A percentile compares a stretch with the other conserved stretches of the same genome.
These are phyloP conservation scores for Dipodomys merriami DNA, from an alignment of 2,113 vertebrate species.

Conservation along the genomic window DNA sequence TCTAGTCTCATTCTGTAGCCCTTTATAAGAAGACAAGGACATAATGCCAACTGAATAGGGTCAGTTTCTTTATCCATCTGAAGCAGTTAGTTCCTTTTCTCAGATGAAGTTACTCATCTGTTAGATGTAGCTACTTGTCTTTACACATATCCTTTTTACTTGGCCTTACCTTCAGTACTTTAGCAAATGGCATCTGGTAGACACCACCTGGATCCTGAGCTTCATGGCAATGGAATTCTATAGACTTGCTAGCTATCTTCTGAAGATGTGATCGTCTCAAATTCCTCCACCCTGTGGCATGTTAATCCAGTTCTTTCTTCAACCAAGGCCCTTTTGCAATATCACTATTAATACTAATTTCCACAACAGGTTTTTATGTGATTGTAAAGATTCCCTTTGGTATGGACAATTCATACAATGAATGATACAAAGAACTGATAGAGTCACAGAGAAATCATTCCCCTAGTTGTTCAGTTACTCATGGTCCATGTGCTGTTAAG, in stretches of 20 bases:
- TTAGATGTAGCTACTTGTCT: neutral
- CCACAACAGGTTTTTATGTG: neutral
- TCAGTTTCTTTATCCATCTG: neutral
- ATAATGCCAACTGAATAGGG: neutral
- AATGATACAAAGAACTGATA: neutral
- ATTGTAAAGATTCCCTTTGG: neutral
- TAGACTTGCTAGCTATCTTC: neutral
- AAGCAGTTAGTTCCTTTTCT: neutral
- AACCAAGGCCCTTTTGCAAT: neutral
- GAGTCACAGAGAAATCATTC: neutral
- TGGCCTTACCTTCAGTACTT: neutral
- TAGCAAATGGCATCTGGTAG: neutral
- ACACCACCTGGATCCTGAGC: neutral
- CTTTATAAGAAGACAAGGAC: neutral
- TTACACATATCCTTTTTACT: neutral
- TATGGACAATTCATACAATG: neutral
- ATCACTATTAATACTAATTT: neutral
- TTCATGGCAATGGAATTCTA: neutral
- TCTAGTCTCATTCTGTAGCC: slow-evolving; percentile 21
- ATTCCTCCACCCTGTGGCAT: neutral
- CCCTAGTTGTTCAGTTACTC: neutral
- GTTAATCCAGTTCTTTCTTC: neutral
- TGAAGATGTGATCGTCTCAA: neutral
- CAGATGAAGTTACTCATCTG: neutral
- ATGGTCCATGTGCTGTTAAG: neutral